Evolutionary conservation across 2,797 vertebrate genomes (phyloP).

Genomic region (Lagorchestes hirsutus): DNA sequence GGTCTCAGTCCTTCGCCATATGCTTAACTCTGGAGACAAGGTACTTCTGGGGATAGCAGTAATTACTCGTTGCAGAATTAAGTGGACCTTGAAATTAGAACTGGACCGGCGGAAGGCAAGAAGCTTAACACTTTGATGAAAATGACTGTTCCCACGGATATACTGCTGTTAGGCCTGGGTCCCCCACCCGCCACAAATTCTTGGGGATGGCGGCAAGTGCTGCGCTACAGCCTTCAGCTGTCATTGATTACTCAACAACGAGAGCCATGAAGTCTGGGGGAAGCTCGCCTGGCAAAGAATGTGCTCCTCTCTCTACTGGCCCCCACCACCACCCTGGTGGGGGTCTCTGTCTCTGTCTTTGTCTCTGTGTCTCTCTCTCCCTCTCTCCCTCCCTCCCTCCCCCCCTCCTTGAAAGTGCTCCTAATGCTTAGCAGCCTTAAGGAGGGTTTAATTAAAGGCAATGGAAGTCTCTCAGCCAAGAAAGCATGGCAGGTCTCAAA

Average conservation of each 20-base stretch:
- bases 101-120: slow-evolving; percentile 88
- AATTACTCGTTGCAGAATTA: slow-evolving; percentile 98
- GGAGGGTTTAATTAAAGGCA: slow-evolving; percentile 50
- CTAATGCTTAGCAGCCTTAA: background rate
- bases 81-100: slow-evolving; percentile 99
- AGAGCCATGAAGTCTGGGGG: slow-evolving; percentile 52
- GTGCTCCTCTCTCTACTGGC: slow-evolving; percentile 17
- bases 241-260: slow-evolving; percentile 59
- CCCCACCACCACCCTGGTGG: background rate
- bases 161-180: slow-evolving; percentile 15
- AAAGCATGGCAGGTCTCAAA: background rate
- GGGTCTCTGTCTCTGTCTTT: no score
- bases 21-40: slow-evolving; percentile 94
- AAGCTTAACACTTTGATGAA: slow-evolving; percentile 86
- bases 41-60: slow-evolving; percentile 94
- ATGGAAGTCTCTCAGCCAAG: background rate
- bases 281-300: slow-evolving; percentile 56
- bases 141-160: slow-evolving; percentile 74
- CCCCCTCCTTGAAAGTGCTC: slow-evolving; percentile 18
- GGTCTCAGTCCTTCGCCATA: slow-evolving; percentile 93
- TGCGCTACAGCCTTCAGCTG: slow-evolving; percentile 74
- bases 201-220: slow-evolving; percentile 6
- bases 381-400: no score
- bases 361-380: no score
- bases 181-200: slow-evolving; percentile 29